These are phyloP conservation scores for Leptinotarsa rubiginosa DNA, from an alignment of 2,888 invertebrate genomes.

Conservation along the genomic window DNA sequence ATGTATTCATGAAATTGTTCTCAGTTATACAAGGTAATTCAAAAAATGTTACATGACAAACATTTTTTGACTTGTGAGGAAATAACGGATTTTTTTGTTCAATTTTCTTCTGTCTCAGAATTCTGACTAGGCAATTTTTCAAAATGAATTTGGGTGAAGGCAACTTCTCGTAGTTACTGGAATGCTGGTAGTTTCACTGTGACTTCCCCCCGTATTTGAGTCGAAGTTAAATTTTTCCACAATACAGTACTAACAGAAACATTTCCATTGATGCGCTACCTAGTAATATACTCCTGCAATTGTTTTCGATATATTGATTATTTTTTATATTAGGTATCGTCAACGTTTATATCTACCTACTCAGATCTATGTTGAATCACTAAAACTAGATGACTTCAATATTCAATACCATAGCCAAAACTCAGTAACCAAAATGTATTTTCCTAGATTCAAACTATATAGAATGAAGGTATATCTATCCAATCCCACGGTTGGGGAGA, in stretches of 20 bases:
- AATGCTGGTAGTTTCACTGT: too few species aligned
- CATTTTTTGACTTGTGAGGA: too few species aligned
- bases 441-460: conserved; percentile 50
- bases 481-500: conserved; percentile 2
- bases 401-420: conserved; percentile 54
- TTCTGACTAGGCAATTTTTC: too few species aligned
- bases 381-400: conserved; percentile 58
- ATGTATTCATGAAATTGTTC: too few species aligned
- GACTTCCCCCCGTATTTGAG: conserved; percentile 1
- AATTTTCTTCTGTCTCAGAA: too few species aligned
- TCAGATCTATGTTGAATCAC: conserved; percentile 60
- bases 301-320: conserved; percentile 62
- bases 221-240: conserved; percentile 9
- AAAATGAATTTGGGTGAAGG: too few species aligned
- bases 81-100: too few species aligned
- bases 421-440: conserved; percentile 47
- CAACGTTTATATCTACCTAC: conserved; percentile 59
- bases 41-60: too few species aligned
- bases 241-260: conserved; percentile 58
- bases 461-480: conserved; percentile 41
- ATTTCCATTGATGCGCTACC: conserved; percentile 57
- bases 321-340: conserved; percentile 57
- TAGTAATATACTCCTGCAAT: conserved; percentile 57
- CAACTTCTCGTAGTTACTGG: too few species aligned
- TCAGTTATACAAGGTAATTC: too few species aligned